Base-by-base conservation (phyloP, 2,888 invertebrate genomes). In the Tetragonisca angustula region DNA sequence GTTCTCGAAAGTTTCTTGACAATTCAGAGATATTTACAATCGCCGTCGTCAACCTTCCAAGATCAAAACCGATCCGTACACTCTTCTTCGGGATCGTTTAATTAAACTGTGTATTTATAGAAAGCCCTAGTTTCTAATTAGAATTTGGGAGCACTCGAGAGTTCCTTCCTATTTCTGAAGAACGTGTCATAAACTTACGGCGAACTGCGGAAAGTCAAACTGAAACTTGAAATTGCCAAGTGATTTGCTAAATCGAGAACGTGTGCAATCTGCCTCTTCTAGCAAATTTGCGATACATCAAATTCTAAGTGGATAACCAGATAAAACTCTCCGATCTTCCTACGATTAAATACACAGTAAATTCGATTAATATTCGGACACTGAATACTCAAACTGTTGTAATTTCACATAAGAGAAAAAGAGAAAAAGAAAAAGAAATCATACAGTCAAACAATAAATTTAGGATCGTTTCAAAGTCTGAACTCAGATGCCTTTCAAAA, bases 141-240 rank as follows among this genome's bases (percentile, higher is more conserved):
- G 27, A 72, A 72, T 72, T 61, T 61, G 13, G n/a, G 0, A 27
- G 15, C 61, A 13, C 61, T 49, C 3, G 36, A 27, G 61, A 72
- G 49, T 72, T 49, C 21, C 59, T 49, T 24, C 61, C 27, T 19
- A 24, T 72, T 72, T 72, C 61, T 49, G 27, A 49, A 49, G 24
- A 49, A 21, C 27, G 71, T 43, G 71, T 72, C 71, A 61, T 49
- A 49, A 61, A 72, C 59, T 61, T 21, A 4, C 32, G 24, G 21
- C 27, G 71, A 49, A 21, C 27, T 21, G 21, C 71, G 59, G 49
- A 72, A 43, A 72, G 59, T 72, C 59, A 27, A 49, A 61, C 59
- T 27, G 49, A 27, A 72, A 72, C 71, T 72, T 43, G 49, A 2
- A 36, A 61, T 61, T 61, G 59, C 43, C 9, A 61, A 27, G 27